Percentiles rank a stretch among this genome's conserved stretches.
Conservation (phyloP, 2,797 vertebrate genomes). For the Pseudochirops corinnae region DNA sequence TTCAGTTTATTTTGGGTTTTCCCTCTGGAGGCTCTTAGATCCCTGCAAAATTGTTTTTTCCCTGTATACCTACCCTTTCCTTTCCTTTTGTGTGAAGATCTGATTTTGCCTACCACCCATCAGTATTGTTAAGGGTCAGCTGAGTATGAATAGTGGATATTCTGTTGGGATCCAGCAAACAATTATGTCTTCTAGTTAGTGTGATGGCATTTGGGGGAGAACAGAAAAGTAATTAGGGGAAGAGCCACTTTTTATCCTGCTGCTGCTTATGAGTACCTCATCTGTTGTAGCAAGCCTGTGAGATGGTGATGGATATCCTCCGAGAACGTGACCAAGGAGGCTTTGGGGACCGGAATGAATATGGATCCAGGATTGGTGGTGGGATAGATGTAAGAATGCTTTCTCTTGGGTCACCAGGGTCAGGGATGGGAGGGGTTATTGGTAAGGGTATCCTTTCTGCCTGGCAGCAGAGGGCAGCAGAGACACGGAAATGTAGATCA, state of each 20-base stretch:
- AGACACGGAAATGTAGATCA: fast-evolving
- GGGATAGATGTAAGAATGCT: constrained; percentile 84
- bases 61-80: background rate
- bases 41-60: background rate
- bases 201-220: fast-evolving
- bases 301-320: constrained; percentile 97
- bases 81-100: background rate
- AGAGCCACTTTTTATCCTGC: background rate
- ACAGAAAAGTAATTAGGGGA: background rate
- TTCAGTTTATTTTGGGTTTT: background rate
- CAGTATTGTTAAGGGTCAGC: background rate
- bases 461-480: background rate
- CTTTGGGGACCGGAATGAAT: constrained; percentile 93
- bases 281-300: constrained; percentile 93
- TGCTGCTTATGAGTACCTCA: background rate
- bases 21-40: background rate
- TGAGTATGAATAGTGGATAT: background rate
- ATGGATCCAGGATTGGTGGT: constrained; percentile 91
- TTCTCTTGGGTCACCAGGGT: background rate
- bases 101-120: background rate
- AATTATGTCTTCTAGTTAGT: background rate
- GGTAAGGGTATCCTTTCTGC: background rate
- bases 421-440: constrained; percentile 70
- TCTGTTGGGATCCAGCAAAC: background rate
- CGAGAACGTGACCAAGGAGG: constrained; percentile 92